Base-by-base conservation (phyloP, 1,140 invertebrate species). In the Eubasilissa regina region DNA sequence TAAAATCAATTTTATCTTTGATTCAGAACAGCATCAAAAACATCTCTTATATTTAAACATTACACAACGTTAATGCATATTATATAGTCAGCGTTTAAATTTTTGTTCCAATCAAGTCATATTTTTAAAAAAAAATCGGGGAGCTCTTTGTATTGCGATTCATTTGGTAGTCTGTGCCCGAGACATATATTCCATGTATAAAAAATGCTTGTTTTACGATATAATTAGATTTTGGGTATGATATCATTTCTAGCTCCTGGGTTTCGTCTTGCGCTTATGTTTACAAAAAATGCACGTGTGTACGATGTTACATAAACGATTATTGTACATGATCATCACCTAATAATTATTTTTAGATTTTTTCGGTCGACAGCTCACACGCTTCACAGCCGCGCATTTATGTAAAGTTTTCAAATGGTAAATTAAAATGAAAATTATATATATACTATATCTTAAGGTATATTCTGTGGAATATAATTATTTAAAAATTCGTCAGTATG, bases 271-370 rank as follows among this genome's bases (percentile, higher is more conserved):
- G 13, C 60, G 25, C n/a, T n/a, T n/a, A 21, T 35, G 60, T 64
- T 43, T 43, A 64, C 60, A 13, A 64, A 35, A 43, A 25, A 19
- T 64, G 60, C 60, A 64, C 60, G 60, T 64, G 60, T 35, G 60
- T 43, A 15, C 9, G 35, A 64, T 25, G 35, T 64, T 64, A 64
- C 19, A 9, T 35, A 1, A 25, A 43, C 19, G 60, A 25, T 64
- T 64, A 64, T 64, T 64, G 60, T 64, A 25, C n/a, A n/a, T n/a
- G n/a, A 21, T 64, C 60, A 64, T 25, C 60, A 64, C 60, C 60
- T 64, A 64, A 64, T 64, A 64, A 64, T 64, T 64, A 64, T 64
- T 64, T 64, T 64, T 25, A 15, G 60, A 25, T 64, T 64, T 64
- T 35, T 35, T 35, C 35, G 1, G 19, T 64, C 35, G 21, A 64